Evolutionary conservation across 1,140 invertebrate genomes (phyloP).

Genomic region (Sycophaga agraensis): DNA sequence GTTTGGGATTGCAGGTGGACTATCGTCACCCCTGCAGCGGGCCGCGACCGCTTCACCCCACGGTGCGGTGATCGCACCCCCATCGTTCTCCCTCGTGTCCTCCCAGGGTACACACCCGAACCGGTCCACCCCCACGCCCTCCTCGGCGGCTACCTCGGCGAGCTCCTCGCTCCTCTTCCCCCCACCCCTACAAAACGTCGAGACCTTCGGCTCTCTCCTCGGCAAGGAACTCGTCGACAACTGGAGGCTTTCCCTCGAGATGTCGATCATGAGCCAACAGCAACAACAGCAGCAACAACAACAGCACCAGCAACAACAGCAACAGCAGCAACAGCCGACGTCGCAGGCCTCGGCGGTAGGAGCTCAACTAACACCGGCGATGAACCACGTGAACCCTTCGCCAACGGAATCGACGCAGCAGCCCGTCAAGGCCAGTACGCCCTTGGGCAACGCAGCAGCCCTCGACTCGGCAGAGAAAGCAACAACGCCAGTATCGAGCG

Average conservation of each 20-base stretch:
- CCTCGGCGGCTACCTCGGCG: constrained; percentile 53
- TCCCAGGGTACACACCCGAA: constrained; percentile 53
- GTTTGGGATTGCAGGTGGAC: constrained; percentile 59
- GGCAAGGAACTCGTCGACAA: constrained; percentile 78
- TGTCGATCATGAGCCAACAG: constrained; percentile 61
- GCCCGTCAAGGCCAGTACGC: constrained; percentile 52
- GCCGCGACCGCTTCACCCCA: constrained; percentile 57
- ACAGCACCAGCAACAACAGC: constrained; percentile 42
- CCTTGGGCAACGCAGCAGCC: constrained; percentile 41
- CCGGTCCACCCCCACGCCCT: constrained; percentile 57
- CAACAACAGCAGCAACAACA: constrained; percentile 47
- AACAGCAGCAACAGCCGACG: constrained; percentile 38
- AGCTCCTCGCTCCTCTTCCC: constrained; percentile 58
- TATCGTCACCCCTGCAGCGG: constrained; percentile 58
- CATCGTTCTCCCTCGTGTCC: constrained; percentile 50
- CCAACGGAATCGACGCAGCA: constrained; percentile 52
- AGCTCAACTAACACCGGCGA: constrained; percentile 43
- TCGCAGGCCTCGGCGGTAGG: constrained; percentile 36
- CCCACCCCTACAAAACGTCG: constrained; percentile 68
- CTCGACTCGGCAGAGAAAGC: constrained; percentile 51
- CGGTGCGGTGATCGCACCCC: constrained; percentile 46
- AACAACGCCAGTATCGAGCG: constrained; percentile 50
- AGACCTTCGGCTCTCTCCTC: constrained; percentile 69
- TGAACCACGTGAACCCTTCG: constrained; percentile 57
- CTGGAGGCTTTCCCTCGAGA: constrained; percentile 72